These are phyloP conservation scores for Bambusicola thoracicus DNA, from an alignment of 2,113 vertebrate species.

Conservation along the genomic window DNA sequence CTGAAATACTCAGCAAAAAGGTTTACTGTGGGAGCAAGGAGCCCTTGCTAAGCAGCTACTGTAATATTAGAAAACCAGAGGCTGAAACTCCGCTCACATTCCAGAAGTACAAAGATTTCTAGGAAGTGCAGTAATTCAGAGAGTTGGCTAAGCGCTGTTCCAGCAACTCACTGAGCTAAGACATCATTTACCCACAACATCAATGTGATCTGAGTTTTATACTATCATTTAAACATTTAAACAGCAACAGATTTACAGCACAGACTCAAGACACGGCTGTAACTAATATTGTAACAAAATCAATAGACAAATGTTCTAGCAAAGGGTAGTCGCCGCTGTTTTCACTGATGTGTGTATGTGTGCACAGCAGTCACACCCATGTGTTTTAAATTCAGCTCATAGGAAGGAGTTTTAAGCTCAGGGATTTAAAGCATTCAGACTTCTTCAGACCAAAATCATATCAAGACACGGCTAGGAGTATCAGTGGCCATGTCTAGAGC, in stretches of 20 bases:
- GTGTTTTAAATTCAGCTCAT: constrained; percentile 63
- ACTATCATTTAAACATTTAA: constrained; percentile 45
- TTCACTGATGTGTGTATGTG: constrained; percentile 23
- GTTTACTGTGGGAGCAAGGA: constrained; percentile 42
- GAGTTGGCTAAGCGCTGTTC: constrained; percentile 18
- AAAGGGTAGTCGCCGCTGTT: not conserved
- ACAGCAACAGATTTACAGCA: constrained; percentile 34
- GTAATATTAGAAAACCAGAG: constrained; percentile 31
- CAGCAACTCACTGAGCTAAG: constrained; percentile 5
- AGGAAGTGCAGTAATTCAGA: constrained; percentile 58
- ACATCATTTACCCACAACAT: constrained; percentile 17
- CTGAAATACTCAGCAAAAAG: not conserved
- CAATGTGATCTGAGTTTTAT: constrained; percentile 52
- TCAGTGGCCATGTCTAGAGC: constrained; percentile 45
- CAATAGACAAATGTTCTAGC: constrained; percentile 55
- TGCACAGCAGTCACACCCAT: constrained; percentile 35
- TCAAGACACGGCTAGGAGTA: constrained; percentile 49
- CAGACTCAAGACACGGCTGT: constrained; percentile 9
- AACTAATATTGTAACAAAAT: constrained; percentile 56
- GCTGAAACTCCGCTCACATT: constrained; percentile 10
- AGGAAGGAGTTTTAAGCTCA: constrained; percentile 55
- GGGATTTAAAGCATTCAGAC: constrained; percentile 54
- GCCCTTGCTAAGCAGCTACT: constrained; percentile 11
- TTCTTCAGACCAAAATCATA: constrained; percentile 63
- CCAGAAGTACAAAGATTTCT: constrained; percentile 40